These are phyloP conservation scores for Manacus vitellinus DNA, from an alignment of 2,113 vertebrate species.

Conservation along the genomic window DNA sequence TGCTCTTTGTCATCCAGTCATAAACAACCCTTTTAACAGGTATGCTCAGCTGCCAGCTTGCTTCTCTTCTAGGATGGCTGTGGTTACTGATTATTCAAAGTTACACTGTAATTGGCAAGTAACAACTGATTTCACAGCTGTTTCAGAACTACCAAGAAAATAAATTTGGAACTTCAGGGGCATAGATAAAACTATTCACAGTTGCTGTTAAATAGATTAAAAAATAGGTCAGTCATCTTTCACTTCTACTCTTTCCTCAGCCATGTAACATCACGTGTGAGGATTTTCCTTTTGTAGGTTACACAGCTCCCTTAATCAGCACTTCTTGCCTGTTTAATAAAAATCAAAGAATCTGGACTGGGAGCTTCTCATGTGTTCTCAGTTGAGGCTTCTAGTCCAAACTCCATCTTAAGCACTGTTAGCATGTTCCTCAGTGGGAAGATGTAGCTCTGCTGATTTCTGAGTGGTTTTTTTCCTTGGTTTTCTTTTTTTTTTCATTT, in stretches of 20 bases:
- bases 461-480: fast-evolving
- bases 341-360: not conserved
- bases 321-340: not conserved
- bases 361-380: not conserved
- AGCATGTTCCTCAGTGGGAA: not conserved
- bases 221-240: not conserved
- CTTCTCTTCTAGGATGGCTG: not conserved
- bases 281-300: not conserved
- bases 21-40: not conserved
- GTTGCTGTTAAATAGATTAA: not conserved
- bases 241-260: not conserved
- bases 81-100: not conserved
- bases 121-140: not conserved
- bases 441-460: not conserved
- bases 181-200: not conserved
- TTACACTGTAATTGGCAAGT: not conserved
- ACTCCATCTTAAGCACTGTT: not conserved
- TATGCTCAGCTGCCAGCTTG: not conserved
- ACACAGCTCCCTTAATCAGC: not conserved
- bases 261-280: not conserved
- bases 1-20: not conserved
- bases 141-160: not conserved
- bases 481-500: not conserved
- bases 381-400: not conserved
- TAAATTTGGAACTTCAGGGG: not conserved